Base-by-base conservation (phyloP, 1,140 invertebrate genomes). In the Pseudachorutes palmiensis region DNA sequence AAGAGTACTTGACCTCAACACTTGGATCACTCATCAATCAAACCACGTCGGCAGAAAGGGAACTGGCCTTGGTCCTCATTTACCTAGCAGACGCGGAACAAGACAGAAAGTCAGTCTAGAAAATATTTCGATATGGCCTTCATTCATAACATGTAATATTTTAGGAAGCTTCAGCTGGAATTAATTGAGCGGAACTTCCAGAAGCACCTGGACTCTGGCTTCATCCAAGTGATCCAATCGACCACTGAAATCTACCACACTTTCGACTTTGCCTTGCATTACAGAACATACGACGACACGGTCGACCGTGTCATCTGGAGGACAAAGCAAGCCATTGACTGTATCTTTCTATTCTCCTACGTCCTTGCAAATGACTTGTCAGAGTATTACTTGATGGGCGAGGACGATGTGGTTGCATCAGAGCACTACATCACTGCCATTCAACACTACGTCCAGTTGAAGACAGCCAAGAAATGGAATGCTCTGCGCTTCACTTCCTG, bases 281-380 rank as follows among this genome's bases (percentile, higher is more conserved):
- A 66, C 28, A 30, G 64, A 29, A 74, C 70, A 9, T 74, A 68
- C 51, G 68, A 70, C 59, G 72, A 74, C 33, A 59, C 65, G 0
- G 58, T 60, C 0, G 68, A 70, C 1, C 62, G 72, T 22, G 66
- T 74, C 0, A 28, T 51, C 9, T 74, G 72, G 72, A 24, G 72
- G 57, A 31, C 70, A 19, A 74, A 74, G 28, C 72, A 74, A 72
- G 70, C 70, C 1, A 66, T 74, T 24, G 72, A 74, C 55, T 74
- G 70, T 61, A 65, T 66, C 14, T 74, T 70, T 62, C 59, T 74
- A 5, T 71, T 74, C 29, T 51, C 68, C 31, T 73, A 70, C 41
- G 49, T n/a, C 26, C 9, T 12, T 9, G 2, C 70, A 19, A 64
- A 68, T 57, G n/a, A 16, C 3, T 55, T 68, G 36, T 60, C 64